Conservation (phyloP, 2,888 invertebrate genomes). For the Hypomecis punctinalis region DNA sequence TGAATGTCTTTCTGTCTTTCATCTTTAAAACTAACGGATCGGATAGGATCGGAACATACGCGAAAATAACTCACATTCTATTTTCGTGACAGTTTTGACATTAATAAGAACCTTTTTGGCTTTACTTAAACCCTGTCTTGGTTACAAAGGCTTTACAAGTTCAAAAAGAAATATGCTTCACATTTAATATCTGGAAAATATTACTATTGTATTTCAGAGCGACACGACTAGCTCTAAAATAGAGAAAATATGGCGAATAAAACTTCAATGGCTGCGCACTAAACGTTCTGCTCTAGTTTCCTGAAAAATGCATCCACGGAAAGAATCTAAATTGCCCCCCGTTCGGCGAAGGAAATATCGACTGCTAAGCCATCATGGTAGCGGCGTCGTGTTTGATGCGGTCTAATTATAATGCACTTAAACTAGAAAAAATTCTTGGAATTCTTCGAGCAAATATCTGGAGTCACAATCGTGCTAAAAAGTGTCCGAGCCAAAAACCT, state of each 20-base stretch:
- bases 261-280: not conserved
- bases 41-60: too few species aligned
- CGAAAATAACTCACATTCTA: too few species aligned
- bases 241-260: too few species aligned
- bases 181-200: too few species aligned
- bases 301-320: constrained; percentile 17
- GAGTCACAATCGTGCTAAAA: too few species aligned
- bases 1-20: too few species aligned
- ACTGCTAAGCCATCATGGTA: constrained; percentile 7
- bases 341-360: constrained; percentile 22
- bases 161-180: too few species aligned
- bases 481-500: too few species aligned
- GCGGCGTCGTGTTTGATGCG: constrained; percentile 17
- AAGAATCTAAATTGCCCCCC: constrained; percentile 26
- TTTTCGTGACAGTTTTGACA: too few species aligned
- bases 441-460: not conserved
- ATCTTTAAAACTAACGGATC: too few species aligned
- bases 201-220: too few species aligned
- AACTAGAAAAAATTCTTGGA: not conserved
- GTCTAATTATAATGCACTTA: constrained; percentile 15
- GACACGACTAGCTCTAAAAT: too few species aligned
- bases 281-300: constrained; percentile 17
- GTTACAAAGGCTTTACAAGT: not conserved
- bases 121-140: constrained; percentile 6
- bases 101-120: constrained; percentile 23